Evolutionary conservation across 2,888 invertebrate species (phyloP).

Genomic region (Tenthredo mesomela): DNA sequence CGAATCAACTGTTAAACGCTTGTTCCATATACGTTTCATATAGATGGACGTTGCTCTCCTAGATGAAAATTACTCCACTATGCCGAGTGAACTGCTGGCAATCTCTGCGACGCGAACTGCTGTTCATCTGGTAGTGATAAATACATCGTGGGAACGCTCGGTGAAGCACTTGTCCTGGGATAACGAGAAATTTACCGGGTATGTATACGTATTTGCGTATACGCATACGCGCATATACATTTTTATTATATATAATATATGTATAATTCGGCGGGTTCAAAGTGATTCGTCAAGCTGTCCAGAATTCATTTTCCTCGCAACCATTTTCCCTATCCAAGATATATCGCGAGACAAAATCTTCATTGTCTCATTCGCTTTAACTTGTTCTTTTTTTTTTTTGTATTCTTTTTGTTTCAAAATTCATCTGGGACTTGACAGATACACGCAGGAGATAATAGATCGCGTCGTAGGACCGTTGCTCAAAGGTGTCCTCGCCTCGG

Average conservation of each 20-base stretch:
- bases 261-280: neutral
- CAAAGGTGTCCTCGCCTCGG: constrained; percentile 56
- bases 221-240: no score
- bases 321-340: neutral
- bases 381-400: neutral
- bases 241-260: no score
- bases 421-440: constrained; percentile 54
- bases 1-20: neutral
- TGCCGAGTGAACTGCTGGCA: constrained; percentile 60
- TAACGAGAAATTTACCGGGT: neutral
- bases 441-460: constrained; percentile 57
- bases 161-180: constrained; percentile 39
- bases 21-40: neutral
- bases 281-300: neutral
- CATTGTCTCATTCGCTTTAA: neutral
- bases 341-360: neutral
- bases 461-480: constrained; percentile 58
- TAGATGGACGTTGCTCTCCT: constrained; percentile 69
- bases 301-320: neutral
- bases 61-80: constrained; percentile 60
- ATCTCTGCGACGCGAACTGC: constrained; percentile 61
- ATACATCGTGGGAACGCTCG: constrained; percentile 44
- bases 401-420: neutral
- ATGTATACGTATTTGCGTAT: neutral
- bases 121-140: constrained; percentile 57